These are phyloP conservation scores for Strix aluco DNA, from an alignment of 2,113 vertebrate genomes.

Conservation along the genomic window DNA sequence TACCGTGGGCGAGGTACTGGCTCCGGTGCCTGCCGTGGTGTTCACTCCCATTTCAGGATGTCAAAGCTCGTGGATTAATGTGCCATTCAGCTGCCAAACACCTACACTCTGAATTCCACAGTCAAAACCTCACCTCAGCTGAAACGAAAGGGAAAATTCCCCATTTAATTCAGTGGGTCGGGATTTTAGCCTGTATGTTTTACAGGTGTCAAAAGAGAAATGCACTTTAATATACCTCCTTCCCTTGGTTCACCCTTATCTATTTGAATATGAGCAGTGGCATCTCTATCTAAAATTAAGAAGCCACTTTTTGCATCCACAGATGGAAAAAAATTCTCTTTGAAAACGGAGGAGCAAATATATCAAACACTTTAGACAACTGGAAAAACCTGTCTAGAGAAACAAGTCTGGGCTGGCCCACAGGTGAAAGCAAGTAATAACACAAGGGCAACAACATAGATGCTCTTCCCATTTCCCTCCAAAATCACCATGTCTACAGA, in stretches of 20 bases:
- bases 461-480: not conserved
- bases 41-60: not conserved
- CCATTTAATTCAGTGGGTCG: not conserved
- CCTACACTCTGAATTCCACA: not conserved
- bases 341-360: not conserved
- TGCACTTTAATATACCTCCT: not conserved
- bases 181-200: not conserved
- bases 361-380: not conserved
- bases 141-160: not conserved
- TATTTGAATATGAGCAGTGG: not conserved
- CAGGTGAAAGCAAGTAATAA: not conserved
- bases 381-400: not conserved
- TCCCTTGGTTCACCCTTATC: not conserved
- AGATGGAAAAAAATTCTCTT: not conserved
- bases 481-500: not conserved
- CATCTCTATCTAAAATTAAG: not conserved
- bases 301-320: not conserved
- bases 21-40: accelerated
- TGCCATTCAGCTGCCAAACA: not conserved
- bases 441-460: accelerated
- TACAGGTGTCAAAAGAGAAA: not conserved
- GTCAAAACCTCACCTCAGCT: not conserved
- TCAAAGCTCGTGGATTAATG: not conserved
- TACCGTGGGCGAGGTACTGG: accelerated
- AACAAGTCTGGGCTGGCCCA: not conserved